Evolutionary conservation across 1,140 invertebrate species (phyloP), one percentile per base, ranked within the genome.

Genomic region (Theocolax elegans): DNA sequence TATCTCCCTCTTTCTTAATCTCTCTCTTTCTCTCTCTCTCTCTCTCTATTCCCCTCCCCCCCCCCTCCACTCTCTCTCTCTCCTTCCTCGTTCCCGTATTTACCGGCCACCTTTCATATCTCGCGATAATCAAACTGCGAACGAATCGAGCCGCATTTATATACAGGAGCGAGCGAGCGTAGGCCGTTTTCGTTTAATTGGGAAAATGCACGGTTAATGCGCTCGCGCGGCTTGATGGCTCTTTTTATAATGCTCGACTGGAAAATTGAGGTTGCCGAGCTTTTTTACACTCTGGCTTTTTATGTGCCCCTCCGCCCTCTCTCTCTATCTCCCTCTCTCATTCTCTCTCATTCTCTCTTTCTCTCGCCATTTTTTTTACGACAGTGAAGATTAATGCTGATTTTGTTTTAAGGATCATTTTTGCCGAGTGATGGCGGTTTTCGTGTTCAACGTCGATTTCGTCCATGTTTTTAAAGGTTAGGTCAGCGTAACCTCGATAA

Each of bases 181-280:
- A 17, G 29, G 29, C 44, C 31, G 44, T 51, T 48, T 63, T 35
- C 60, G 13, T 63, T 63, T 63, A 63, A 51, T 63, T 63, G 60
- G 60, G 44, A 51, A 63, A 63, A 63, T 63, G 19, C 60, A 38
- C 27, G 27, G 27, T 63, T 49, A 63, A 63, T 63, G 29, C 60
- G 19, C 29, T 10, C 7, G 19, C 17, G 35, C 17, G 19, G 29
- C 44, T 63, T 63, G 25, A 63, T 63, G 42, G 23, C 59, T 38
- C 23, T 63, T 63, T 56, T 63, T 49, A 63, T 56, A 56, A 56
- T 35, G 53, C 53, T 17, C 6, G 3, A 23, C 3, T 27, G 51
- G 12, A 31, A 53, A 53, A 53, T 53, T 27, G 51, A 25, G 51
- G n/a, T 9, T 12, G 27, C 29, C n/a, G n/a, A n/a, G n/a, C n/a